These are phyloP conservation scores for Liasis olivaceus DNA, from an alignment of 2,797 vertebrate genomes.

Conservation along the genomic window DNA sequence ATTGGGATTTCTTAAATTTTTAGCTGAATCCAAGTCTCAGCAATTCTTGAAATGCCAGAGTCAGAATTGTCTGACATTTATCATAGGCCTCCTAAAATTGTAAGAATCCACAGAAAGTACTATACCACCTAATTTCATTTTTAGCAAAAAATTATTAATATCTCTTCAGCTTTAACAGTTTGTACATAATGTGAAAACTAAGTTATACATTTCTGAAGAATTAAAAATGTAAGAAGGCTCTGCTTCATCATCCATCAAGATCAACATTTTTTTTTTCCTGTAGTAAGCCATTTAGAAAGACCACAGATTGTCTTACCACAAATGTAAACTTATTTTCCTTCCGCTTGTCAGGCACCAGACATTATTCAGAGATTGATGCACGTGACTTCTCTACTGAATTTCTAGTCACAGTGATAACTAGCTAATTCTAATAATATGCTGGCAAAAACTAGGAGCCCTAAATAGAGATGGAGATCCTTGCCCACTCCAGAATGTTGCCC, in stretches of 20 bases:
- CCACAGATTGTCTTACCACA: no score
- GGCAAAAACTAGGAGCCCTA: neutral
- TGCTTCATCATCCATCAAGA: neutral
- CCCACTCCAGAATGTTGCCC: neutral
- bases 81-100: neutral
- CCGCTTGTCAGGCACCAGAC: neutral
- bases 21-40: neutral
- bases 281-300: neutral
- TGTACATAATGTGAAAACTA: neutral
- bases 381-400: neutral
- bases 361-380: neutral
- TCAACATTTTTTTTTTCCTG: neutral
- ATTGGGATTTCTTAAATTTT: neutral
- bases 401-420: neutral
- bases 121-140: neutral
- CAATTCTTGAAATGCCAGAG: neutral
- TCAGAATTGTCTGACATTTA: neutral
- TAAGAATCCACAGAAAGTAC: neutral
- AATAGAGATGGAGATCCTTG: neutral
- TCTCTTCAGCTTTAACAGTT: neutral
- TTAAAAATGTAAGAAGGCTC: neutral
- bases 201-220: neutral
- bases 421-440: neutral
- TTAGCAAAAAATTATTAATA: neutral
- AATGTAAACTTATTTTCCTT: neutral